Conservation (phyloP, 2,888 invertebrate genomes). For the Nycteola revayana region DNA sequence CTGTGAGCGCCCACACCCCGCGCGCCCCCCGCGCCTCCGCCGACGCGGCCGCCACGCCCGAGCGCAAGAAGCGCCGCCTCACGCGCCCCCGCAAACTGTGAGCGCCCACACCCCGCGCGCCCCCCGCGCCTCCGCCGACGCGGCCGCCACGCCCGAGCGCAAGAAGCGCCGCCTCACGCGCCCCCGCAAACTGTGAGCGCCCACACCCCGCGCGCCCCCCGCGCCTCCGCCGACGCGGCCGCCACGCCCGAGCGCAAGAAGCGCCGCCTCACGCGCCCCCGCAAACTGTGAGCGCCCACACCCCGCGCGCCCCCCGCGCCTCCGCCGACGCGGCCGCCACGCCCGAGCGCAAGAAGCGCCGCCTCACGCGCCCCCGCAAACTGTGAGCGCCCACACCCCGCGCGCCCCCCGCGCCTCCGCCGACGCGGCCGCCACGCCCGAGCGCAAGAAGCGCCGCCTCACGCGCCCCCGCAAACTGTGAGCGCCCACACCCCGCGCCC, state of each 20-base stretch:
- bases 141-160: constrained; percentile 62
- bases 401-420: constrained; percentile 28
- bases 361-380: constrained; percentile 73
- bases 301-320: neutral
- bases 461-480: constrained; percentile 73
- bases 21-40: constrained; percentile 28
- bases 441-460: constrained; percentile 74
- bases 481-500: constrained; percentile 14
- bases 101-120: constrained; percentile 14
- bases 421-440: constrained; percentile 59
- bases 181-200: constrained; percentile 66
- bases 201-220: neutral
- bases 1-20: constrained; percentile 41
- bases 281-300: constrained; percentile 58
- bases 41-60: constrained; percentile 59
- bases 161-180: constrained; percentile 76
- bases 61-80: constrained; percentile 74
- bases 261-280: constrained; percentile 71
- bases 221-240: constrained; percentile 46
- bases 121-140: constrained; percentile 41
- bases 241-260: constrained; percentile 73
- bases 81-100: constrained; percentile 73
- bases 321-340: constrained; percentile 55
- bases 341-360: constrained; percentile 74
- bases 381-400: constrained; percentile 41